Percentiles rank a stretch among this genome's conserved stretches.
Evolutionary conservation across 1,140 invertebrate genomes (phyloP).

Genomic region (Neodiprion virginianus): DNA sequence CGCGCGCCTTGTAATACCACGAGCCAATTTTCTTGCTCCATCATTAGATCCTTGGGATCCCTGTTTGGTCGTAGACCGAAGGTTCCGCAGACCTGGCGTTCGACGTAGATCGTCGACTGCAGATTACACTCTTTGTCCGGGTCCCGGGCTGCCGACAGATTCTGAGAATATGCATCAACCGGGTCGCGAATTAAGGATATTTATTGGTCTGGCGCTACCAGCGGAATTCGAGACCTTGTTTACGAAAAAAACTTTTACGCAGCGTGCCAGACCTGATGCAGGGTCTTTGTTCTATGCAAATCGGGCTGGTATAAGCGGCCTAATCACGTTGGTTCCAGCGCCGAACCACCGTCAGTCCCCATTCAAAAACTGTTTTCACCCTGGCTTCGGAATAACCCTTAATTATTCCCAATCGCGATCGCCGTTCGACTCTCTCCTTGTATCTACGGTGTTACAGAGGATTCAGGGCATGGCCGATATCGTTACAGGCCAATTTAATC

Average conservation of each 20-base stretch:
- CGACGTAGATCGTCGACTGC: constrained; percentile 6
- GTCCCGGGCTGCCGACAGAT: constrained; percentile 22
- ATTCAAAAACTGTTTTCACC: too few relatives aligned
- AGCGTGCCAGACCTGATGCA: not conserved
- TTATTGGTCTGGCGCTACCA: constrained; percentile 22
- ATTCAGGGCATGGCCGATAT: too few relatives aligned
- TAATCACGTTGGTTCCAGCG: too few relatives aligned
- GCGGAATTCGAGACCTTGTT: constrained; percentile 15
- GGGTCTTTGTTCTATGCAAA: constrained; percentile 7
- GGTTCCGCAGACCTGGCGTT: constrained; percentile 10
- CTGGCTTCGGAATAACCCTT: too few relatives aligned
- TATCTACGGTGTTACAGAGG: too few relatives aligned
- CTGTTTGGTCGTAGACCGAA: not conserved
- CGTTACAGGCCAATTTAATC: too few relatives aligned
- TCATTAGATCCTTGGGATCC: constrained; percentile 1
- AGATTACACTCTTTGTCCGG: constrained; percentile 22
- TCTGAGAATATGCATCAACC: constrained; percentile 23
- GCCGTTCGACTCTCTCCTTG: too few relatives aligned
- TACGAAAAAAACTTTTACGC: not conserved
- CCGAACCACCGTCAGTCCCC: too few relatives aligned
- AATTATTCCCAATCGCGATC: too few relatives aligned
- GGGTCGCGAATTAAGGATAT: constrained; percentile 20
- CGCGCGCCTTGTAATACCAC: not conserved
- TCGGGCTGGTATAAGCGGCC: not conserved
- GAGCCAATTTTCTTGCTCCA: not conserved